Evolutionary conservation across 2,888 invertebrate species (phyloP).

Genomic region (Heliconius ismenius): DNA sequence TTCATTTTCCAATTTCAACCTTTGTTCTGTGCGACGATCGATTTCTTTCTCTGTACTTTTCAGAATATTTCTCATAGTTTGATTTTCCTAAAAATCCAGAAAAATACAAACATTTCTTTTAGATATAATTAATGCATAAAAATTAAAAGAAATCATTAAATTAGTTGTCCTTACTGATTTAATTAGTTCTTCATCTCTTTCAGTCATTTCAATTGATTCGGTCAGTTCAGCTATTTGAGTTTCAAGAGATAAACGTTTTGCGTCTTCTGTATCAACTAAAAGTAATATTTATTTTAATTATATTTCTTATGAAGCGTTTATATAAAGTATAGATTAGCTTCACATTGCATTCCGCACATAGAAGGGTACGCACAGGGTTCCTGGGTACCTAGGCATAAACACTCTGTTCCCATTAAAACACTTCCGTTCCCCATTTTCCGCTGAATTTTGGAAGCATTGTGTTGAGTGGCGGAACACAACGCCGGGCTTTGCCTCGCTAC

Average conservation of each 20-base stretch:
- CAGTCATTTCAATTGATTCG: constrained; percentile 83
- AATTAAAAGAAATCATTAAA: background rate
- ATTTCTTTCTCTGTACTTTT: constrained; percentile 64
- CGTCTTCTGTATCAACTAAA: constrained; percentile 79
- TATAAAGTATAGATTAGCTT: too few species aligned
- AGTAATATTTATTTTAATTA: constrained; percentile 24
- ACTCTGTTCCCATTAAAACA: too few species aligned
- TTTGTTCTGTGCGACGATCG: constrained; percentile 79
- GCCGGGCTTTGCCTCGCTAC: too few species aligned
- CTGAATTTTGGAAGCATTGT: too few species aligned
- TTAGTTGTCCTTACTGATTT: constrained; percentile 56
- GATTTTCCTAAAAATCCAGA: constrained; percentile 72
- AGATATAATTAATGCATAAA: background rate
- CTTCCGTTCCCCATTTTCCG: too few species aligned
- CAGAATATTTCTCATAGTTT: constrained; percentile 66
- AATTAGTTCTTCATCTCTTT: constrained; percentile 82
- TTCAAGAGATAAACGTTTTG: constrained; percentile 77
- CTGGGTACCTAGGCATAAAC: too few species aligned
- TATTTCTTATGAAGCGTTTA: background rate
- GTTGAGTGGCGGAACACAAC: too few species aligned
- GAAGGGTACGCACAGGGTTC: too few species aligned
- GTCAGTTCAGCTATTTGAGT: constrained; percentile 78
- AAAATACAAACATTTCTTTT: background rate
- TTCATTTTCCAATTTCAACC: constrained; percentile 83
- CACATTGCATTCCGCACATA: background rate